Evolutionary conservation across 2,797 vertebrate species (phyloP), one percentile per base, ranked within the genome.

Genomic region (Cyprinodon diabolis): DNA sequence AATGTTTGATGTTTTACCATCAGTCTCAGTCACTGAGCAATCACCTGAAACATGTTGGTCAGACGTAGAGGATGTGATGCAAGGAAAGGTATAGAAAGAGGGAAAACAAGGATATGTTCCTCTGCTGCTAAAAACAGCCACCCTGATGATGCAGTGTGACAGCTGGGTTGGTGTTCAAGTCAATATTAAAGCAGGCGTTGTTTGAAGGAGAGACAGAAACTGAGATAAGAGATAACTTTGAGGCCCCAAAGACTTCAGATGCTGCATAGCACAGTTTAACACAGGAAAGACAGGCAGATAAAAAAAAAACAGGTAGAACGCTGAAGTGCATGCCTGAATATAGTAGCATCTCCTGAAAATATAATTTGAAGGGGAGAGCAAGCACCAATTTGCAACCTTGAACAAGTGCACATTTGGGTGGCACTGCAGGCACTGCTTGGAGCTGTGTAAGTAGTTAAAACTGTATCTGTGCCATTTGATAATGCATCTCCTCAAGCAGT

Each of bases 161-260:
- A 81, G 72, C 72, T 48, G 58, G 57, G 56, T 75, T 66, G 81
- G 40, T 62, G 72, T 69, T 82, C 58, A 49, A 84, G 75, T 82
- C 80, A 70, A 68, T 66, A 78, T 77, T 69, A 77, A 80, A 77
- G 72, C 6, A 15, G 60, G 73, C 35, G 43, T 37, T 12, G 72
- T 68, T 72, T 76, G 54, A 62, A 81, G 72, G 68, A 79, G 82
- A 83, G 72, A 86, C 78, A 73, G 80, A 81, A 80, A 76, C 30
- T 47, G 78, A 87, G 82, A 85, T 84, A 68, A 85, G 78, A 82
- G 78, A 78, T 77, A 79, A 85, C 84, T 82, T 78, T 84, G 78
- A 85, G 80, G 68, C 67, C 23, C 37, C 75, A 70, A 72, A 84
- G 76, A 83, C 76, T 68, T 66, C 1, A 49, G 68, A 72, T 84